Conservation (phyloP, 1,140 invertebrate species). For the Cydia amplana region DNA sequence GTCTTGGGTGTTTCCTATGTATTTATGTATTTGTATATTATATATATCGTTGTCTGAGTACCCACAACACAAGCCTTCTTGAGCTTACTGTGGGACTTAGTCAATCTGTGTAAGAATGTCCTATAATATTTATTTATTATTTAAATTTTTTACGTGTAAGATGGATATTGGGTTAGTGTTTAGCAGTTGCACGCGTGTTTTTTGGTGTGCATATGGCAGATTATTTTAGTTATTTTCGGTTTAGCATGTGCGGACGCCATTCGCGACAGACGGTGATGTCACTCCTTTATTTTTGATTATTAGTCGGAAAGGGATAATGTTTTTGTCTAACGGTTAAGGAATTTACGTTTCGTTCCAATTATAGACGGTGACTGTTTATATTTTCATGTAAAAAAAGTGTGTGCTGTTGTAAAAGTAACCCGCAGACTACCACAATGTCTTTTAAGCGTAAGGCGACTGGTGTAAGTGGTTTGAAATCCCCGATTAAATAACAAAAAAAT, state of each 20-base stretch:
- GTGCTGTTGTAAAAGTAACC: slow-evolving; percentile 17
- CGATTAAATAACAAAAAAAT: slow-evolving; percentile 1
- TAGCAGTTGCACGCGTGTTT: slow-evolving; percentile 59
- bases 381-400: slow-evolving; percentile 31
- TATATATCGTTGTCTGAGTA: too few species aligned
- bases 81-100: too few species aligned
- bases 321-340: slow-evolving; percentile 54
- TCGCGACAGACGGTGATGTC: slow-evolving; percentile 74
- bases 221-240: slow-evolving; percentile 73
- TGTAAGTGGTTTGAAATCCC: background rate
- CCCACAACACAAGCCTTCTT: too few species aligned
- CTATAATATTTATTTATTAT: too few species aligned
- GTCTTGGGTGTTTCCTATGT: too few species aligned
- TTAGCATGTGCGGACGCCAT: slow-evolving; percentile 70
- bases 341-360: slow-evolving; percentile 42
- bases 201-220: slow-evolving; percentile 74
- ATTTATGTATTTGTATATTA: too few species aligned
- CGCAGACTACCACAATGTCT: background rate
- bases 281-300: slow-evolving; percentile 69
- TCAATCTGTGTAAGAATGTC: too few species aligned
- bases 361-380: slow-evolving; percentile 42
- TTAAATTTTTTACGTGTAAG: slow-evolving; percentile 44
- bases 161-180: slow-evolving; percentile 60
- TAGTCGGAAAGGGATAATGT: slow-evolving; percentile 62
- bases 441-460: background rate